Conservation (phyloP, 2,888 invertebrate genomes). For the Epistrophe grossulariae region DNA sequence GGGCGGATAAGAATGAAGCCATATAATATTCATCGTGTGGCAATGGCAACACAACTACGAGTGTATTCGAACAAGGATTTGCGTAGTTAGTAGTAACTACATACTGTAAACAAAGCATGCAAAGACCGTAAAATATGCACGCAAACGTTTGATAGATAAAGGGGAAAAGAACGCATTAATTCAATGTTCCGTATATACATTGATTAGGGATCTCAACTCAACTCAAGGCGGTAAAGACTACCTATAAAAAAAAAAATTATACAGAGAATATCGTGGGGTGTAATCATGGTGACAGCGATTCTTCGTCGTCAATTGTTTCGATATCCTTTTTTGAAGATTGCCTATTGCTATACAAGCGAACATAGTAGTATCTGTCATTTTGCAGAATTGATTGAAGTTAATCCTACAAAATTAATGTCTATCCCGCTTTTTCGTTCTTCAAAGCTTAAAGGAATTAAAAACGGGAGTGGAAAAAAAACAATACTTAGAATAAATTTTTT, state of each 20-base stretch:
- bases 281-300: constrained; percentile 63
- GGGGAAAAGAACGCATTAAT: constrained; percentile 61
- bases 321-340: constrained; percentile 18
- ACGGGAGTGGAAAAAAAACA: background rate
- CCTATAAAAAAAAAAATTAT: background rate
- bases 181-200: constrained; percentile 66
- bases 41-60: constrained; percentile 26
- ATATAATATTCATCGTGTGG: constrained; percentile 34
- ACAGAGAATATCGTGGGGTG: constrained; percentile 45
- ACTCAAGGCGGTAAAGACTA: background rate
- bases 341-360: background rate
- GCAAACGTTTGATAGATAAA: constrained; percentile 40
- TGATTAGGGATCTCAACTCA: constrained; percentile 59
- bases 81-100: constrained; percentile 52
- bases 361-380: background rate
- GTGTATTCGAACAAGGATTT: constrained; percentile 13
- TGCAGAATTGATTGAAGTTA: constrained; percentile 29
- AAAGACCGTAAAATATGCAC: constrained; percentile 67
- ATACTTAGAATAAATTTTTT: background rate
- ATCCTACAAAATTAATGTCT: constrained; percentile 35
- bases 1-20: constrained; percentile 31
- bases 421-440: background rate
- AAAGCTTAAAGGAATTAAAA: background rate
- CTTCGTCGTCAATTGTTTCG: constrained; percentile 51
- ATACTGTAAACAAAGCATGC: constrained; percentile 4